Evolutionary conservation across 2,888 invertebrate species (phyloP).

Genomic region (Brachyptera risi): DNA sequence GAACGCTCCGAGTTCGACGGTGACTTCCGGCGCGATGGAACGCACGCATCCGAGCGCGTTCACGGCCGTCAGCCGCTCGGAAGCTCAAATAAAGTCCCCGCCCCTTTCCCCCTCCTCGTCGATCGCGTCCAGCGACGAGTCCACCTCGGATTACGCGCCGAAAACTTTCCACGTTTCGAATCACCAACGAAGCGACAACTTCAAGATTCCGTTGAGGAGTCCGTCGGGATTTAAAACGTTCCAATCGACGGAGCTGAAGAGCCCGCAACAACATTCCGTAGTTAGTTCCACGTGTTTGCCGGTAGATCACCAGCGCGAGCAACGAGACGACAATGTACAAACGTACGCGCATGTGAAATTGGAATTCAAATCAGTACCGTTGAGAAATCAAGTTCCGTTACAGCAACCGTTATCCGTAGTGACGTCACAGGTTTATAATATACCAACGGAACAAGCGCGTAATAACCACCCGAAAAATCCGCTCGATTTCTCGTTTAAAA

Average conservation of each 20-base stretch:
- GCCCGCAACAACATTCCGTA: conserved; percentile 19
- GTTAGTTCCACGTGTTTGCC: not conserved
- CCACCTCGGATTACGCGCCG: conserved; percentile 23
- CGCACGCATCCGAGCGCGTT: conserved; percentile 45
- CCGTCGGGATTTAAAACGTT: conserved; percentile 22
- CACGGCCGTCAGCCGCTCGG: conserved; percentile 40
- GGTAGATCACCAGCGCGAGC: not conserved
- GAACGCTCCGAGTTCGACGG: conserved; percentile 26
- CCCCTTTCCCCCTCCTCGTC: conserved; percentile 29
- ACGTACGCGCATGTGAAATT: conserved; percentile 22
- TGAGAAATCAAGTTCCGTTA: not conserved
- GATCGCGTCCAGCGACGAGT: conserved; percentile 22
- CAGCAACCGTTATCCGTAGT: conserved; percentile 15
- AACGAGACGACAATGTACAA: not conserved
- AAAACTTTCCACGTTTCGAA: conserved; percentile 8
- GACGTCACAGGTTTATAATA: conserved; percentile 4
- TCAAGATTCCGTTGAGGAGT: conserved; percentile 16
- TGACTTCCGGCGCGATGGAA: conserved; percentile 26
- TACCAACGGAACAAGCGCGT: not conserved
- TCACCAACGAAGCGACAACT: conserved; percentile 5
- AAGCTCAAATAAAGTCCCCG: conserved; percentile 13
- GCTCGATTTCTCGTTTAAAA: conserved; percentile 4
- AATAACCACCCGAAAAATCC: conserved; percentile 6
- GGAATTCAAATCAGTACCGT: conserved; percentile 26
- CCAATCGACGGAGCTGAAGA: conserved; percentile 14